phyloP scores from a whole-genome alignment of 2,888 invertebrate genomes.

The Cybosia mesomella region DNA sequence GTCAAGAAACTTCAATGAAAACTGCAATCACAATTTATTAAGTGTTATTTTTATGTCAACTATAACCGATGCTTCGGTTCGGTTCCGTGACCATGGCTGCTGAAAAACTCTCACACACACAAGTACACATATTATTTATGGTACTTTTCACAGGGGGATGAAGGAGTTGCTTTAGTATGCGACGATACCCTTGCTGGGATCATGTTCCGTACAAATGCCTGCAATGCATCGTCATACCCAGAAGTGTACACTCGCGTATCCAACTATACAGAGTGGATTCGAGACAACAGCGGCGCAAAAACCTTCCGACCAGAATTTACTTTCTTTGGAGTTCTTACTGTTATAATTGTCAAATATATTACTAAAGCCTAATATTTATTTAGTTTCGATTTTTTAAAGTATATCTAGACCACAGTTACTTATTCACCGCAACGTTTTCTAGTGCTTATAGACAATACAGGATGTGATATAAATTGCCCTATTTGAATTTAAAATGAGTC shows the following conservation, averaged over 20 bases:
- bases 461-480: no score
- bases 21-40: background rate
- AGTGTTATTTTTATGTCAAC: background rate
- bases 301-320: constrained; percentile 56
- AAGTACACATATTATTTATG: background rate
- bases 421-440: no score
- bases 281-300: constrained; percentile 55
- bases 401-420: background rate
- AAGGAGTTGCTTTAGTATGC: constrained; percentile 64
- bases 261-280: constrained; percentile 66
- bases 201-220: constrained; percentile 54
- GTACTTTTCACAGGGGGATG: constrained; percentile 59
- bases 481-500: no score
- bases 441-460: no score
- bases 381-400: background rate
- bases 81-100: background rate
- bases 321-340: constrained; percentile 49
- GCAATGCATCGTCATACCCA: constrained; percentile 52
- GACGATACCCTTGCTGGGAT: constrained; percentile 62
- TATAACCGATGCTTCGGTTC: background rate
- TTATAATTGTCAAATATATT: constrained; percentile 48
- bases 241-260: constrained; percentile 68
- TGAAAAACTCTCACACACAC: background rate
- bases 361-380: constrained; percentile 15
- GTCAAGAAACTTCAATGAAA: no score